Base-by-base conservation (phyloP, 2,797 vertebrate genomes). In the Buceros bicornis region DNA sequence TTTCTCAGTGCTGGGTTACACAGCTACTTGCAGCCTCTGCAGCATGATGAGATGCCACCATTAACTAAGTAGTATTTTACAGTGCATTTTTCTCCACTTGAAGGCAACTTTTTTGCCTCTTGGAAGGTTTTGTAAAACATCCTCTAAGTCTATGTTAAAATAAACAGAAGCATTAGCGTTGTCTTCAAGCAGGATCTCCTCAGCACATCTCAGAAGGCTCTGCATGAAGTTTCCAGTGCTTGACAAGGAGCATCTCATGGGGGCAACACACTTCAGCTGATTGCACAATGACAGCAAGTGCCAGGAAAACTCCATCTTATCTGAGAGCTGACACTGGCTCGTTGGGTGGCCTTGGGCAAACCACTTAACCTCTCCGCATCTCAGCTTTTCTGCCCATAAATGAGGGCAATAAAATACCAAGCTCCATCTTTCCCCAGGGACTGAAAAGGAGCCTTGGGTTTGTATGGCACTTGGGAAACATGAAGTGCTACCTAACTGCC, bases 341-440 rank as follows among this genome's bases (percentile, higher is more conserved):
- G 42, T 67, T 93, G 83, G 74, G 88, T 87, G 87, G 90, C 67
- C 83, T 87, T 93, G 92, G 90, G 86, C 50, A 89, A 93, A 90
- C 57, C 91, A 95, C 93, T 96, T 94, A 90, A 97, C 90, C 83
- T 94, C 85, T 74, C 86, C 0, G 0, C 90, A 93, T 87, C 83
- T 93, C 89, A 85, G 71, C 47, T 90, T 92, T 95, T 96, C 81
- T 89, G 61, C 74, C 86, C 47, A 87, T 87, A 95, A 95, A 93
- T 69, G 74, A 96, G 26, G 29, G 82, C 29, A 97, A 87, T 72
- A 91, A 94, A 91, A 94, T 53, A 78, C 29, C 0, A 1, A 87
- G 93, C 42, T 90, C 37, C 7, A 0, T 85, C 53, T 82, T 95
- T 29, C 88, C 69, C 37, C 31, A 51, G 83, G 74, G 81, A 90